Conservation (phyloP, 2,797 vertebrate species). For the Melanotaenia nigrans region DNA sequence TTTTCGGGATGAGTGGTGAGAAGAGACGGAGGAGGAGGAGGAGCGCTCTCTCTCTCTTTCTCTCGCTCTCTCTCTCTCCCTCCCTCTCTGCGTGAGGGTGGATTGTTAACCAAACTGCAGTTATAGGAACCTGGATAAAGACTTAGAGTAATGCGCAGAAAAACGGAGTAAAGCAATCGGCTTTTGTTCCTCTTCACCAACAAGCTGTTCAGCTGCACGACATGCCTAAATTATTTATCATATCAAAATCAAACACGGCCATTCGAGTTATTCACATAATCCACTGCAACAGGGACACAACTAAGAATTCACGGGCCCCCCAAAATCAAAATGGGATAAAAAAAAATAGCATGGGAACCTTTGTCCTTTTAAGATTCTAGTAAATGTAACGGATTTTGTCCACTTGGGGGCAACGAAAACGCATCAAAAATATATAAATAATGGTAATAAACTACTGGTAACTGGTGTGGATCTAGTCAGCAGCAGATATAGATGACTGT, state of each 20-base stretch:
- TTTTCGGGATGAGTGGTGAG: slow-evolving; percentile 58
- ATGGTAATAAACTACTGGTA: neutral
- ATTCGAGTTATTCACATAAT: slow-evolving; percentile 9
- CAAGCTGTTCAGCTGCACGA: neutral
- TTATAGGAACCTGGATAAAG: slow-evolving; percentile 31
- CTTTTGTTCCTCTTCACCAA: neutral
- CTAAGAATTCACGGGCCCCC: neutral
- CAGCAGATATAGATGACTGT: neutral
- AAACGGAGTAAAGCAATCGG: slow-evolving; percentile 9
- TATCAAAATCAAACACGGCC: slow-evolving; percentile 4
- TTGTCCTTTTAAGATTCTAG: neutral
- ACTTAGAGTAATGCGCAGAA: slow-evolving; percentile 26
- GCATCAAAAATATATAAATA: neutral
- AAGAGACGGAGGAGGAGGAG: slow-evolving; percentile 48
- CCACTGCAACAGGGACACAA: slow-evolving; percentile 18
- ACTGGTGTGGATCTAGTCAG: neutral
- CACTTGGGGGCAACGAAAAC: slow-evolving; percentile 19
- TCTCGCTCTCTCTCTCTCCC: neutral
- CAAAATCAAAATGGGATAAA: neutral
- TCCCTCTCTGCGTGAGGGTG: slow-evolving; percentile 46
- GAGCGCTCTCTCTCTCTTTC: neutral
- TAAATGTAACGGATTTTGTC: neutral
- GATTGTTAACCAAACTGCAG: slow-evolving; percentile 42
- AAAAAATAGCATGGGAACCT: neutral
- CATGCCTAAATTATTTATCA: neutral